Evolutionary conservation across 2,888 invertebrate species (phyloP).

Genomic region (Conops quadrifasciatus): DNA sequence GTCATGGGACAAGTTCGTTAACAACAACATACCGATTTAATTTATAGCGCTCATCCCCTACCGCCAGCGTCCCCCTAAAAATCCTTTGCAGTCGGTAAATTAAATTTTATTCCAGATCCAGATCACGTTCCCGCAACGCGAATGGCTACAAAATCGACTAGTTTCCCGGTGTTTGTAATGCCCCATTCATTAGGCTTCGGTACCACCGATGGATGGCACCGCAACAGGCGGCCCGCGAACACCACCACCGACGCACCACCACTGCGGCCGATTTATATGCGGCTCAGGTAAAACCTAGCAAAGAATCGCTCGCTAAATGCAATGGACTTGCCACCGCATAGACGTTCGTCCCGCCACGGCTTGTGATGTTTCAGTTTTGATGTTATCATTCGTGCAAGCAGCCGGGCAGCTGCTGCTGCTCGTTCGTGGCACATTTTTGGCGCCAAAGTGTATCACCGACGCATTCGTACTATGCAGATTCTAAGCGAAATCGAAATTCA

Average conservation of each 20-base stretch:
- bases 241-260: neutral
- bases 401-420: slow-evolving; percentile 36
- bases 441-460: slow-evolving; percentile 41
- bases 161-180: neutral
- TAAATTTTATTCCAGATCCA: slow-evolving; percentile 18
- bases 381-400: neutral
- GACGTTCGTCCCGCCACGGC: too few relatives aligned
- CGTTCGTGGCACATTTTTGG: slow-evolving; percentile 57
- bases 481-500: neutral
- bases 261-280: slow-evolving; percentile 4
- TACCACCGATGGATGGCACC: neutral
- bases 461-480: neutral
- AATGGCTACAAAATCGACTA: neutral
- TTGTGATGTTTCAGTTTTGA: neutral
- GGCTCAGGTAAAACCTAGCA: neutral
- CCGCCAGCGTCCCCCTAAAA: neutral
- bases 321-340: neutral
- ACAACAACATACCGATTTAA: slow-evolving; percentile 1
- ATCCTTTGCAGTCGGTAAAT: neutral
- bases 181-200: neutral
- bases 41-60: neutral
- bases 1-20: neutral
- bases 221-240: too few relatives aligned
- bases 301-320: neutral
- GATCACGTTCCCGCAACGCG: slow-evolving; percentile 13